phyloP scores from a whole-genome alignment of 2,888 invertebrate species.

The Psococerastis gibbosa region DNA sequence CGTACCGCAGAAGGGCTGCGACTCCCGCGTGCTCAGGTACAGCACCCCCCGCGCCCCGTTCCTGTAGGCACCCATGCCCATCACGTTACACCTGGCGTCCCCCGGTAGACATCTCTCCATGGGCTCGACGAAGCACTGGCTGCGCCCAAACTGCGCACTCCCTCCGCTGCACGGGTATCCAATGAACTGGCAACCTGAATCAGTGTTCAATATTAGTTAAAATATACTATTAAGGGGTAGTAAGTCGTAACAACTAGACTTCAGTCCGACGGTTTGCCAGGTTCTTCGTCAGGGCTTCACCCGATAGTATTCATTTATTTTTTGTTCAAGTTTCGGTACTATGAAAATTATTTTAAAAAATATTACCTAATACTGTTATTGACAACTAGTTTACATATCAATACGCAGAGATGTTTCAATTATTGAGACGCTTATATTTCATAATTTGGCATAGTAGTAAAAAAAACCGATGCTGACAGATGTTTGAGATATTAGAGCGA shows the following conservation, averaged over 20 bases:
- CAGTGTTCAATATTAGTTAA: neutral
- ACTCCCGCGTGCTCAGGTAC: constrained; percentile 32
- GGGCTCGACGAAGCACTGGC: constrained; percentile 32
- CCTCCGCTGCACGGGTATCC: constrained; percentile 35
- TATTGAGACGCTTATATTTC: too few species aligned
- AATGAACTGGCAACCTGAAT: constrained; percentile 29
- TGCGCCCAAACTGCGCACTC: constrained; percentile 28
- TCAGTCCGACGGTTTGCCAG: too few species aligned
- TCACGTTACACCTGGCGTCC: constrained; percentile 19
- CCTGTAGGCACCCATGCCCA: constrained; percentile 24
- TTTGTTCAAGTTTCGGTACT: constrained; percentile 20
- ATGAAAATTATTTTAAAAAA: too few species aligned
- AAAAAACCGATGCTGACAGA: too few species aligned
- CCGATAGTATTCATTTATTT: constrained; percentile 17
- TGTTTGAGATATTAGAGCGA: too few species aligned
- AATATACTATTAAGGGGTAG: neutral
- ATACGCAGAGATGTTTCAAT: too few species aligned
- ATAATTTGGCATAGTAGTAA: too few species aligned
- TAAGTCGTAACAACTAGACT: too few species aligned
- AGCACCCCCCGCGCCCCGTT: constrained; percentile 31
- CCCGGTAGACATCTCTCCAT: constrained; percentile 14
- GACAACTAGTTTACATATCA: too few species aligned
- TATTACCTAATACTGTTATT: too few species aligned
- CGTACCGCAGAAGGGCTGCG: constrained; percentile 35
- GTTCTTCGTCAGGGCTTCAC: too few species aligned